phyloP scores from a whole-genome alignment of 2,888 invertebrate species.

The Steinernema scapterisci region DNA sequence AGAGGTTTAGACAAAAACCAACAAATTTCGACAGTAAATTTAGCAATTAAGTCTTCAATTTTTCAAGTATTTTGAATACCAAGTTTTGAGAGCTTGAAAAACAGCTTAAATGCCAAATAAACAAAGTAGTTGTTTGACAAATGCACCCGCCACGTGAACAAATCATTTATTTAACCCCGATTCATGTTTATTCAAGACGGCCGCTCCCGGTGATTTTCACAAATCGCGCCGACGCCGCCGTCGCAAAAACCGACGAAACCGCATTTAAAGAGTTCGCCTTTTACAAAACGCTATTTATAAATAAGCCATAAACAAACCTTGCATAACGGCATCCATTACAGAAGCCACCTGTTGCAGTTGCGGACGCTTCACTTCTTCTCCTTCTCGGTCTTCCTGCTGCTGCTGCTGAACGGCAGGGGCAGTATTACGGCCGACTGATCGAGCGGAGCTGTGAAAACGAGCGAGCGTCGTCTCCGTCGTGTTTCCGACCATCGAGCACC shows the following conservation, averaged over 20 bases:
- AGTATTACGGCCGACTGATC: conserved; percentile 31
- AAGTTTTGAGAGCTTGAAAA: no score
- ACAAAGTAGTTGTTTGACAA: no score
- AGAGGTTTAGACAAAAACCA: no score
- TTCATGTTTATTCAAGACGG: neutral
- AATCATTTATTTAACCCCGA: no score
- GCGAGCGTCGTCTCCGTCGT: conserved; percentile 30
- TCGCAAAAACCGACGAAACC: neutral
- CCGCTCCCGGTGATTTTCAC: neutral
- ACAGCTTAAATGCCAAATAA: no score
- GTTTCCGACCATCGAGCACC: conserved; percentile 31
- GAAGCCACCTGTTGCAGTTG: conserved; percentile 21
- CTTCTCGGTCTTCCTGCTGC: neutral
- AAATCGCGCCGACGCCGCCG: neutral
- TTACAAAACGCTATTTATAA: no score
- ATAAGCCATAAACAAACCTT: neutral
- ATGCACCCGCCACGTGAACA: neutral
- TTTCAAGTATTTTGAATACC: no score
- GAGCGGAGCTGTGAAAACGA: conserved; percentile 29
- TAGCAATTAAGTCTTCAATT: no score
- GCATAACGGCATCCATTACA: conserved; percentile 11
- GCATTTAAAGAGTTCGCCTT: neutral
- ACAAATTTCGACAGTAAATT: no score
- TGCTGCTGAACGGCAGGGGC: conserved; percentile 28
- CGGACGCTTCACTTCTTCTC: neutral